Conservation (phyloP, 2,888 invertebrate genomes). For the Erpobdella octoculata region DNA sequence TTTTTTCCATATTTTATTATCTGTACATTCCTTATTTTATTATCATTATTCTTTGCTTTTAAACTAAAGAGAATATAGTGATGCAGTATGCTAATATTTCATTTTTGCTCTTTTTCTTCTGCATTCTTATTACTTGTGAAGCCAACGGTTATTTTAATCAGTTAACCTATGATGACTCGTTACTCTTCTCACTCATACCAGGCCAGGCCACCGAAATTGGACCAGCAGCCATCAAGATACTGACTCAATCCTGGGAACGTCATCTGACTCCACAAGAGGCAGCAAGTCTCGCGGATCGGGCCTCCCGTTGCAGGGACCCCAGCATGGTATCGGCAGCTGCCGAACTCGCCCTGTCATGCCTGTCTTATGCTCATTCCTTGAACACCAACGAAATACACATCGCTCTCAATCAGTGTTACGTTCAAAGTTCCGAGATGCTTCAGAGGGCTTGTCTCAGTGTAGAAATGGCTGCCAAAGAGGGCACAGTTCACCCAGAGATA, state of each 20-base stretch:
- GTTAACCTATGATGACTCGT: too few species aligned
- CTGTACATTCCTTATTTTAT: neutral
- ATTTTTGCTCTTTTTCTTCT: too few species aligned
- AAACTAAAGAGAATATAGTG: too few species aligned
- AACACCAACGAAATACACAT: constrained; percentile 93
- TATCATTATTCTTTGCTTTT: neutral
- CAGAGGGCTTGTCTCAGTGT: constrained; percentile 86
- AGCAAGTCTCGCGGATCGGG: constrained; percentile 88
- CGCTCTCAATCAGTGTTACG: constrained; percentile 80
- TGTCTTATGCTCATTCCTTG: constrained; percentile 88
- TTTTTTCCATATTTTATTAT: neutral
- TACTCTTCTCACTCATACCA: too few species aligned
- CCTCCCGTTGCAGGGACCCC: constrained; percentile 84
- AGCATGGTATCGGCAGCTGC: constrained; percentile 88
- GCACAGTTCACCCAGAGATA: constrained; percentile 85
- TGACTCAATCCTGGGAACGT: constrained; percentile 98
- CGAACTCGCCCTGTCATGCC: constrained; percentile 82
- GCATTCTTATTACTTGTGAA: too few species aligned
- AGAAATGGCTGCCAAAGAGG: constrained; percentile 82
- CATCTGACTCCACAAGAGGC: constrained; percentile 96
- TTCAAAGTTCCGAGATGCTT: constrained; percentile 88
- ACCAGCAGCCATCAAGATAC: constrained; percentile 84
- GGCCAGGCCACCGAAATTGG: constrained; percentile 97
- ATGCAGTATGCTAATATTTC: too few species aligned
- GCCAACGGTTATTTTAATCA: too few species aligned